Evolutionary conservation across 2,797 vertebrate species (phyloP), one percentile per base, ranked within the genome.

Genomic region (Ctenosaura bakeri): DNA sequence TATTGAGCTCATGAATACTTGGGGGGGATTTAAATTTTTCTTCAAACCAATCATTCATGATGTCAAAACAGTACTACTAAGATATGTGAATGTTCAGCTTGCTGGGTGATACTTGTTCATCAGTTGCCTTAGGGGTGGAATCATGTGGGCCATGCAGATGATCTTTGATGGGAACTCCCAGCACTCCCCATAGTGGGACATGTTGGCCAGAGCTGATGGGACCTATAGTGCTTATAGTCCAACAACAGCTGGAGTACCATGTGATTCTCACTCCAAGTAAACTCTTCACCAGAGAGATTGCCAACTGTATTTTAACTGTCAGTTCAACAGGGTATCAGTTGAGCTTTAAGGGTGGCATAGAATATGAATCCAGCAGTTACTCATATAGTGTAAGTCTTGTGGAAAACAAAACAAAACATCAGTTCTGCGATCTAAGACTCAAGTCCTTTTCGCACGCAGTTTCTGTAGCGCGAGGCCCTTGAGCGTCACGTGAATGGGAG

Each of bases 41-140:
- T 62, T 62, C 59, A 62, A 62, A 62, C 6, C 20, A 62, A 24
- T 22, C 56, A 90, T 92, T 95, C 62, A 94, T 92, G 87, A 94
- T 93, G 96, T 92, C 42, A 85, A 93, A 42, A 3, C 94, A 74
- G 91, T 94, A 86, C 71, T 54, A 89, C 79, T 94, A 95, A 93
- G 91, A 59, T 91, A 82, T 91, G 91, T 88, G 83, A 89, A 93
- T 94, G 91, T 81, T 81, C 1, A 92, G n/a, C 71, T 62, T 95
- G 87, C 82, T 91, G 86, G 71, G 92, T 86, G 66, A 96, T 88
- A 93, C 91, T 91, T 88, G 88, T 35, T 85, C 42, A 79, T 62
- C 74, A 84, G 91, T 62, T 62, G 22, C 5, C 59, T 14, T 56
- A 62, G 59, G 59, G 18, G 59, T 59, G 59, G 20, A 62, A 62